phyloP scores from a whole-genome alignment of 2,888 invertebrate genomes.

The Taphrorychus bicolor region DNA sequence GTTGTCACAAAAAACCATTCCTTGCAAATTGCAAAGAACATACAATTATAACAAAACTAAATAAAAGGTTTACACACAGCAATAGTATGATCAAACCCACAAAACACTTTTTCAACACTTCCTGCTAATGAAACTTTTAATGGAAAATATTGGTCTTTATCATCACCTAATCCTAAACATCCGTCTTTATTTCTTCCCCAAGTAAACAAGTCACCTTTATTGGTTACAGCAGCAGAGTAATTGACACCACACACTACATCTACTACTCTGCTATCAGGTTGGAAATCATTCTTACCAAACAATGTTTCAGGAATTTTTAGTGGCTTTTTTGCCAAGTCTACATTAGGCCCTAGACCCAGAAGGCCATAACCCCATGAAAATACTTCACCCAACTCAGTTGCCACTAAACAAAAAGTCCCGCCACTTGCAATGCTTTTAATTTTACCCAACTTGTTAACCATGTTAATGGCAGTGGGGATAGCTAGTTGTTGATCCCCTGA shows the following conservation, averaged over 20 bases:
- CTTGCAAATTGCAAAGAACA: too few relatives aligned
- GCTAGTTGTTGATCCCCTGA: constrained; percentile 73
- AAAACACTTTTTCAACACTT: constrained; percentile 73
- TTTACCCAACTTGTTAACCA: constrained; percentile 73
- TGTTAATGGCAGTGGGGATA: constrained; percentile 70
- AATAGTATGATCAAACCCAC: constrained; percentile 87
- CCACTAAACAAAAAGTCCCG: constrained; percentile 83
- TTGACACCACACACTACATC: constrained; percentile 76
- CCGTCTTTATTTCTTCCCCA: constrained; percentile 92
- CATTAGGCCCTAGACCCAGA: constrained; percentile 86
- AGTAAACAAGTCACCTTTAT: constrained; percentile 82
- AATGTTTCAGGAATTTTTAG: constrained; percentile 77
- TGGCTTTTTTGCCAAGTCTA: constrained; percentile 71
- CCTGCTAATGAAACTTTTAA: constrained; percentile 83
- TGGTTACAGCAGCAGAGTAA: constrained; percentile 83
- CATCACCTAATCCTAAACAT: constrained; percentile 82
- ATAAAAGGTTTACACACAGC: constrained; percentile 78
- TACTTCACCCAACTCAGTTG: constrained; percentile 86
- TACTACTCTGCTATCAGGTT: constrained; percentile 70
- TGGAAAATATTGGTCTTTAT: constrained; percentile 87
- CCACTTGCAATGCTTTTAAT: constrained; percentile 83
- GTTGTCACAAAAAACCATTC: too few relatives aligned
- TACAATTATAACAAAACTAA: too few relatives aligned
- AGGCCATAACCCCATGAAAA: constrained; percentile 96
- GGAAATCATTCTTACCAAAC: constrained; percentile 87